These are phyloP conservation scores for Eilema depressum DNA, from an alignment of 2,888 invertebrate genomes.

Conservation along the genomic window DNA sequence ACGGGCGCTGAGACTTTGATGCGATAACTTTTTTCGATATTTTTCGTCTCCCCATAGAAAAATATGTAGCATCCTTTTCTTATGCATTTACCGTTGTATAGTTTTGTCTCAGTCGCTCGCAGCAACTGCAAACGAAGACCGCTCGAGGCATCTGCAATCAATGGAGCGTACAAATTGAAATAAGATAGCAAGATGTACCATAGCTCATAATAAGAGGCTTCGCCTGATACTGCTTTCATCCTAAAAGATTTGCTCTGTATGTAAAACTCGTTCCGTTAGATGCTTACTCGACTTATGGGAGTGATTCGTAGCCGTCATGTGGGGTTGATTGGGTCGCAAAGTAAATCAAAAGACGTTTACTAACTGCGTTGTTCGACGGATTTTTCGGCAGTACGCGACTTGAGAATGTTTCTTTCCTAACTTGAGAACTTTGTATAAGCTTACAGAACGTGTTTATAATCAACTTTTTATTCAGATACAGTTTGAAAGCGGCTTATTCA, in stretches of 20 bases:
- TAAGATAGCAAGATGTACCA: constrained; percentile 81
- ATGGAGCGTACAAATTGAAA: constrained; percentile 86
- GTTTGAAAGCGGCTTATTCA: background rate
- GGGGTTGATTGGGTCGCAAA: constrained; percentile 57
- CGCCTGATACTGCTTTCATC: constrained; percentile 50
- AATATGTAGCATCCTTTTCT: constrained; percentile 69
- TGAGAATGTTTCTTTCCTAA: constrained; percentile 25
- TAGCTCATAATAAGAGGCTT: constrained; percentile 75
- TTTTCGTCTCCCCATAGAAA: constrained; percentile 76
- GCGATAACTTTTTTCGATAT: constrained; percentile 85
- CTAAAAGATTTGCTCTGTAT: constrained; percentile 62
- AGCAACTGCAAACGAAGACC: constrained; percentile 76
- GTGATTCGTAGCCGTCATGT: constrained; percentile 48
- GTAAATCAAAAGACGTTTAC: constrained; percentile 56
- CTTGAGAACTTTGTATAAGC: constrained; percentile 11
- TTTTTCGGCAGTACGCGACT: constrained; percentile 16
- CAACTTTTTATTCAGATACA: constrained; percentile 4
- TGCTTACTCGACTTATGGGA: constrained; percentile 47
- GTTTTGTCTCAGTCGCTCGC: constrained; percentile 63
- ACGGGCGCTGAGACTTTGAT: constrained; percentile 80
- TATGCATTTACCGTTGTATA: constrained; percentile 49
- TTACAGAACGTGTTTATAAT: constrained; percentile 1
- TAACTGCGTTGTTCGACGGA: constrained; percentile 31
- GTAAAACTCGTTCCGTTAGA: constrained; percentile 57
- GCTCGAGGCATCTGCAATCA: constrained; percentile 84